These are phyloP conservation scores for Stenolophus ochropezus DNA, from an alignment of 2,888 invertebrate species.

Conservation along the genomic window DNA sequence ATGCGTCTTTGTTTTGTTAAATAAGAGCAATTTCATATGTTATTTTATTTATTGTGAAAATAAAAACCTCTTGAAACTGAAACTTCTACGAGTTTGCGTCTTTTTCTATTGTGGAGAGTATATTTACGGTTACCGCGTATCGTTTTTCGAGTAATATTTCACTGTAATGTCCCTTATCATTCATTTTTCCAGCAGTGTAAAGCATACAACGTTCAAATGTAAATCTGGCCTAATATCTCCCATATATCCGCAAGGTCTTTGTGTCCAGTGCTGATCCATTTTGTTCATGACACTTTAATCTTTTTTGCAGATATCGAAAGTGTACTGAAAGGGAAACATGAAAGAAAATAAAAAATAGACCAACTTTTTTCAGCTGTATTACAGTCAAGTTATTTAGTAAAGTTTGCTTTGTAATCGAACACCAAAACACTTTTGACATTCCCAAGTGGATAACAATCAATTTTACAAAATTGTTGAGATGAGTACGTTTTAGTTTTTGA, in stretches of 20 bases:
- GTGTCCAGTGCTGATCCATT: slow-evolving; percentile 37
- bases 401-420: neutral
- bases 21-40: too few species aligned
- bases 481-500: neutral
- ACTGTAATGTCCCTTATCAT: neutral
- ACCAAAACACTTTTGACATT: neutral
- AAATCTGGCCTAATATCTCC: neutral
- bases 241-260: slow-evolving; percentile 2
- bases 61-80: too few species aligned
- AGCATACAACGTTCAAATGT: slow-evolving; percentile 1
- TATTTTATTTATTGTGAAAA: too few species aligned
- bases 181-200: slow-evolving; percentile 2
- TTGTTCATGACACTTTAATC: slow-evolving; percentile 39
- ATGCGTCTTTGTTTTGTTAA: too few species aligned
- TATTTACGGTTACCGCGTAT: neutral
- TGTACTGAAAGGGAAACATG: slow-evolving; percentile 31
- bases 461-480: slow-evolving; percentile 20
- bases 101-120: neutral
- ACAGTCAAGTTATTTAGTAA: neutral
- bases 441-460: neutral
- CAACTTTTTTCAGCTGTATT: neutral
- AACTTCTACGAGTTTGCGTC: neutral
- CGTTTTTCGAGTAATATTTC: neutral
- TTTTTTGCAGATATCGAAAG: slow-evolving; percentile 43
- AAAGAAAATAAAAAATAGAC: slow-evolving; percentile 13